Evolutionary conservation across 2,888 invertebrate genomes (phyloP), one percentile per base, ranked within the genome.

Genomic region (Blastobasis adustella): DNA sequence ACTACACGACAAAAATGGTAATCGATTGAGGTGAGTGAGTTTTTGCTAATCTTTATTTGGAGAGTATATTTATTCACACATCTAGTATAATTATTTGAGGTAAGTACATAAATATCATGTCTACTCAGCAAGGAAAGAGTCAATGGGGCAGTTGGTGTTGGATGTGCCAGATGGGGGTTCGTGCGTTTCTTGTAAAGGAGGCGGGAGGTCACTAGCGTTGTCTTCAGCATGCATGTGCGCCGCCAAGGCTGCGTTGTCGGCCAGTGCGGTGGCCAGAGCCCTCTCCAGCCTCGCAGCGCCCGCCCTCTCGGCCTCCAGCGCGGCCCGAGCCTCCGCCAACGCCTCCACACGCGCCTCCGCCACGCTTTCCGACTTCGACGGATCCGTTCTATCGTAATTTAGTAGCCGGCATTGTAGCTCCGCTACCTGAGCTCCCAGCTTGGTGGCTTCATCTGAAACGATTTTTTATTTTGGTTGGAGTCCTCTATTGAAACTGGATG

Each of bases 101-200:
- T 8, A 42, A 42, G 9, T 42, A 9, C 6, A 42, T 23, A 23
- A 23, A 23, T 23, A 23, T 23, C 42, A 42, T 42, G 37, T 37
- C 69, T 73, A 83, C 49, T 87, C 84, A 49, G 85, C 84, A 53
- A 88, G 70, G 56, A 87, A 87, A 6, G 74, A 76, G 58, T 86
- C 83, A 49, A 88, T 79, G 0, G 82, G 76, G 50, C 73, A 76
- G 51, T 79, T 74, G 47, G 76, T 76, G 5, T 67, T 67, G 4
- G 59, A 43, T 23, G 23, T 23, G 23, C 1, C 23, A 3, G 23
- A 23, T 23, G 23, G 23, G 3, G 23, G 23, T 23, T 23, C 23
- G 2, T 23, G 23, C 38, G 54, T 55, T 40, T 10, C 23, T n/a
- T 62, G 52, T 4, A 66, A 65, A 2, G 66, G 49, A 4, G 54